phyloP scores from a whole-genome alignment of 2,797 vertebrate genomes.

The Thunnus albacares region DNA sequence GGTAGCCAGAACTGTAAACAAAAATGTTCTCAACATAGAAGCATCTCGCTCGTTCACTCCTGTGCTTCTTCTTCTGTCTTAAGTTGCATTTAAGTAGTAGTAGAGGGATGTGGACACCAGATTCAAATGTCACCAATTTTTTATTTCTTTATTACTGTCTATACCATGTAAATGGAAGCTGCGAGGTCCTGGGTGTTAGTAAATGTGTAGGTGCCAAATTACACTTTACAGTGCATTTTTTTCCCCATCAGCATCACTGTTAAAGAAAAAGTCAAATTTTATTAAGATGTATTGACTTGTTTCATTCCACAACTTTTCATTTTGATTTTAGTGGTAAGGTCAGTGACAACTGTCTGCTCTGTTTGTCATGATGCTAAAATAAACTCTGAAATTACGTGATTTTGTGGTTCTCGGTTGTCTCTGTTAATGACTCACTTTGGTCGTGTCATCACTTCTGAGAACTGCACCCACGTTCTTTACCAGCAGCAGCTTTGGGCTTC shows the following conservation, averaged over 20 bases:
- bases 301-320: constrained; percentile 47
- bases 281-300: constrained; percentile 45
- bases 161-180: constrained; percentile 53
- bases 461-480: not conserved
- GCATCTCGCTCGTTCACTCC: constrained; percentile 56
- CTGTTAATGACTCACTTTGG: not conserved
- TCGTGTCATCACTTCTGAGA: not conserved
- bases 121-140: constrained; percentile 33
- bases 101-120: constrained; percentile 30
- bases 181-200: constrained; percentile 70
- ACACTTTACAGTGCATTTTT: constrained; percentile 44
- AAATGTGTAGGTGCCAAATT: constrained; percentile 83
- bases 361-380: constrained; percentile 73
- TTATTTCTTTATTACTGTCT: constrained; percentile 46
- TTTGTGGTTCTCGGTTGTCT: constrained; percentile 18
- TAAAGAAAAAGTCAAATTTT: constrained; percentile 46
- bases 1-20: constrained; percentile 69
- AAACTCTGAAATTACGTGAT: constrained; percentile 62
- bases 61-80: constrained; percentile 52
- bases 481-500: constrained; percentile 1
- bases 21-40: constrained; percentile 57
- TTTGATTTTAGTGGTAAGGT: constrained; percentile 56
- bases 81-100: constrained; percentile 34
- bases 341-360: constrained; percentile 40
- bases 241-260: constrained; percentile 47